Evolutionary conservation across 2,888 invertebrate genomes (phyloP).

Genomic region (Noctuana brunneofusca): DNA sequence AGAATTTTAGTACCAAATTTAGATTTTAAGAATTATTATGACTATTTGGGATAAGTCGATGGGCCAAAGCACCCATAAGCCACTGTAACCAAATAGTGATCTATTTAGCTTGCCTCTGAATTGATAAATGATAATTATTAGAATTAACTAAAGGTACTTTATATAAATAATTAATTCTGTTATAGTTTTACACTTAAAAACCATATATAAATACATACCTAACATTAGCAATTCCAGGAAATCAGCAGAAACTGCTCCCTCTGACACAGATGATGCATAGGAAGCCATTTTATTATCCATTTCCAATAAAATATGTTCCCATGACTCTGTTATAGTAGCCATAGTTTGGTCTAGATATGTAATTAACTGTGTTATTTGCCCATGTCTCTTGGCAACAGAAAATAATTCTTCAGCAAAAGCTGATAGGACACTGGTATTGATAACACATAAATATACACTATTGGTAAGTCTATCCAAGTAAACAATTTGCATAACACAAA

Average conservation of each 20-base stretch:
- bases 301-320: constrained; percentile 96
- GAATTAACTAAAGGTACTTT: no score
- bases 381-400: constrained; percentile 88
- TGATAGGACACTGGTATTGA: constrained; percentile 84
- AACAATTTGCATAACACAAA: constrained; percentile 86
- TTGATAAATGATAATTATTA: no score
- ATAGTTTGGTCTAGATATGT: constrained; percentile 89
- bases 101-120: no score
- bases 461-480: constrained; percentile 78
- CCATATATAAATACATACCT: constrained; percentile 69
- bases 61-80: no score
- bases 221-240: constrained; percentile 95
- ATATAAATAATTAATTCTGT: no score
- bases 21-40: not conserved
- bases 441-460: constrained; percentile 70
- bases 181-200: not conserved
- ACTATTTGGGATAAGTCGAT: no score
- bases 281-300: constrained; percentile 96
- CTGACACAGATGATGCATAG: constrained; percentile 91
- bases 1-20: not conserved
- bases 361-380: constrained; percentile 87
- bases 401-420: constrained; percentile 87
- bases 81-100: no score
- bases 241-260: constrained; percentile 94
- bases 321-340: constrained; percentile 92